Conservation (phyloP, 2,888 invertebrate species). For the Frankliniella intonsa region DNA sequence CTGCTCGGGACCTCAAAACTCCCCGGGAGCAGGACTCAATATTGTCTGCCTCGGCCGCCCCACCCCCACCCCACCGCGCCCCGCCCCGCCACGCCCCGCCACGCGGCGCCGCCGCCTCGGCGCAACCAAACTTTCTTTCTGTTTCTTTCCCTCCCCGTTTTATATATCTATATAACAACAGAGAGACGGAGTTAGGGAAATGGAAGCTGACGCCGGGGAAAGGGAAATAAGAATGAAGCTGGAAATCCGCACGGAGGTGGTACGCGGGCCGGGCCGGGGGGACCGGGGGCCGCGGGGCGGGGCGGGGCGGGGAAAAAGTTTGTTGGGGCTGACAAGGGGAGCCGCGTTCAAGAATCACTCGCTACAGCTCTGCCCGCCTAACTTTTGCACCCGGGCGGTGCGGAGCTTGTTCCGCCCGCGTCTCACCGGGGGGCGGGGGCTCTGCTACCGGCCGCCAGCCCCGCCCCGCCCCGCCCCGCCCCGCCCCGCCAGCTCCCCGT, state of each 20-base stretch:
- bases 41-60: not conserved
- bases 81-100: not conserved
- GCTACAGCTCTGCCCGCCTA: not conserved
- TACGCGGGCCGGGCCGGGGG: not conserved
- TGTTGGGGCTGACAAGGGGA: not conserved
- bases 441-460: too few species aligned
- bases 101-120: not conserved
- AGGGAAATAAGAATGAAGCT: slow-evolving; percentile 11
- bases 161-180: slow-evolving; percentile 23
- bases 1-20: slow-evolving; percentile 3
- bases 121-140: slow-evolving; percentile 17
- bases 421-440: too few species aligned
- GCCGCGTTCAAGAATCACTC: slow-evolving; percentile 23
- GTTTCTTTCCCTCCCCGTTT: slow-evolving; percentile 8
- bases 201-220: slow-evolving; percentile 14
- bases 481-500: not conserved
- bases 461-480: not conserved
- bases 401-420: not conserved
- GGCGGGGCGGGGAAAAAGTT: not conserved
- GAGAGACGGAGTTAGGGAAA: slow-evolving; percentile 22
- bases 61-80: not conserved
- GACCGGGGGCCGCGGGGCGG: not conserved
- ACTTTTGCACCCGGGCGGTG: not conserved
- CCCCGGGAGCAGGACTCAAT: slow-evolving; percentile 23
- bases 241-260: not conserved